Base-by-base conservation (phyloP, 2,797 vertebrate species). In the Peromyscus eremicus region DNA sequence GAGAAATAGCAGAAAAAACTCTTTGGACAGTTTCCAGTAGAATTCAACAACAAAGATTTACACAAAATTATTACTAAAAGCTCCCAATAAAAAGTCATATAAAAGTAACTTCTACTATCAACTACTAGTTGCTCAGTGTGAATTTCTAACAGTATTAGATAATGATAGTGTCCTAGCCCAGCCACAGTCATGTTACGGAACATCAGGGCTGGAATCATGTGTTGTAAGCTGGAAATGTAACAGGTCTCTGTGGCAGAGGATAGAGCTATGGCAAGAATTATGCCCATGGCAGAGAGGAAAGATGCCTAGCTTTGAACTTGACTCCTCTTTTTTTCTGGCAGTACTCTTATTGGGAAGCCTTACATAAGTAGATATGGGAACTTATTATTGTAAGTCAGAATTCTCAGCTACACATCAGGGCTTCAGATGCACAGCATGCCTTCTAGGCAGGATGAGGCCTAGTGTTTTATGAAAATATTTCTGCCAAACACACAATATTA, bases 1-100 rank as follows among this genome's bases (percentile, higher is more conserved):
- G 21, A 40, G 43, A 80, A 96, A 68, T 23, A 68, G 16, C 32
- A 88, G 93, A 14, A 55, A 27, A 64, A 6, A 93, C 43, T 75
- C 8, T 92, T 49, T 92, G 37, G 43, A 81, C 3, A 79, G 43
- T 60, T 94, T 91, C 89, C 16, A 89, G 32, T 87, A 96, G 3
- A 94, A 92, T 80, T 89, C n/a, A 80, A 49, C 2, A 55, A 62
- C 4, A 66, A 55, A 70, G 14, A 55, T 92, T 93, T 64, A 2
- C 5, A 34, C 0, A 75, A 88, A 0, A 0, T 73, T 64, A 40
- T 82, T 86, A 0, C 68, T 86, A 60, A 64, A 49, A 79, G 91
- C 25, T 0, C 29, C 88, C 40, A 60, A 37, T 75, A 94, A 94
- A 95, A 80, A 60, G 27, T 88, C 91, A 91, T 23, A 25, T 11